Percentiles rank a stretch among this genome's conserved stretches.
phyloP scores from a whole-genome alignment of 2,888 invertebrate species.

The Melanophora roralis region DNA sequence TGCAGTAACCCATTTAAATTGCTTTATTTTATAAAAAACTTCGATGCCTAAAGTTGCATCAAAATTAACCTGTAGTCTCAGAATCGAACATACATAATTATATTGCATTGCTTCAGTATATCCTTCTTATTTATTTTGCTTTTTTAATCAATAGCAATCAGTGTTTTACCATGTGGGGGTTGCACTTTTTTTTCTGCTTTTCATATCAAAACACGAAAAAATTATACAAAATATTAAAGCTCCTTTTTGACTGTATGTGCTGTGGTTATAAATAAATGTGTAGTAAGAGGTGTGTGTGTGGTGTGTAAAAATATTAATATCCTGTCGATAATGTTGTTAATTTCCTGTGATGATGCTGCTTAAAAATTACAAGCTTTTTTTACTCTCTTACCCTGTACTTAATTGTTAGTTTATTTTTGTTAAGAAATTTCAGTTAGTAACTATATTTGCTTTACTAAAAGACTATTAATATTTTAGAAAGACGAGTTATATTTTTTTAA shows the following conservation, averaged over 20 bases:
- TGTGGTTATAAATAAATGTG: too few relatives aligned
- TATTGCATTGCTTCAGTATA: too few relatives aligned
- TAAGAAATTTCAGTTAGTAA: too few relatives aligned
- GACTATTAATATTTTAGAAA: too few relatives aligned
- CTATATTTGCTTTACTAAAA: too few relatives aligned
- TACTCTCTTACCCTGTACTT: neutral
- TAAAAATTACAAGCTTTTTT: constrained; percentile 13
- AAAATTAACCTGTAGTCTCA: too few relatives aligned
- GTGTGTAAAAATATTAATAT: constrained; percentile 45
- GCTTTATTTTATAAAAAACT: too few relatives aligned
- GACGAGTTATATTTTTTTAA: too few relatives aligned
- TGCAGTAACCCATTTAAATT: too few relatives aligned
- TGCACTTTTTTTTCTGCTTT: neutral
- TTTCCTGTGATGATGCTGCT: constrained; percentile 43
- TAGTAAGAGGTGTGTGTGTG: neutral
- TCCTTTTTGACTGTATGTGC: neutral
- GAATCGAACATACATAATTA: too few relatives aligned
- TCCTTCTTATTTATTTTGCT: neutral
- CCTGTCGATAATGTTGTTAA: constrained; percentile 53
- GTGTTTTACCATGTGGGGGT: neutral
- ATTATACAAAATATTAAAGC: neutral
- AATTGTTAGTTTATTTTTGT: too few relatives aligned
- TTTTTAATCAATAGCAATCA: neutral
- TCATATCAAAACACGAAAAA: neutral
- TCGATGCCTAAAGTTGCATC: too few relatives aligned